A percentile compares a stretch with the other conserved stretches of the same genome.
Evolutionary conservation across 2,797 vertebrate genomes (phyloP).

Genomic region (Allobates femoralis): DNA sequence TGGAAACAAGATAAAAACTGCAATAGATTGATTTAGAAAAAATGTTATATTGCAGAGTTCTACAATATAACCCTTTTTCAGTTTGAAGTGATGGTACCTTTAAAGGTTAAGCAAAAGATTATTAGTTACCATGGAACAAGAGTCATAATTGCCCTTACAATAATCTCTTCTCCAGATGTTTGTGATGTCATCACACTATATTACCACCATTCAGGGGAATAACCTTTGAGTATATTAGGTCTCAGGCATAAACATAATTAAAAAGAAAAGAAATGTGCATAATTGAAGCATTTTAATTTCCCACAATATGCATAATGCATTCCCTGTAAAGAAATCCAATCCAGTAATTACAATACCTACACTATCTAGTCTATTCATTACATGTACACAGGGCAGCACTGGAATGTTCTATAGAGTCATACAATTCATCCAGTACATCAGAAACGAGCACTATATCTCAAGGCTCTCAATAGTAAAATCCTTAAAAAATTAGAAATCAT

Average conservation of each 20-base stretch:
- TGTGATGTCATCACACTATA: conserved; percentile 43
- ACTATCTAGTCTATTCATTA: neutral
- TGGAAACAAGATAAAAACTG: too few species aligned
- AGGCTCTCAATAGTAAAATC: neutral
- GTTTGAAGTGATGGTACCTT: neutral
- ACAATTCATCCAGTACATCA: neutral
- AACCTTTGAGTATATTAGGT: neutral
- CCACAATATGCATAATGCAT: conserved; percentile 1
- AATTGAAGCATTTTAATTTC: conserved; percentile 40
- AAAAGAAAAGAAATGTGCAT: conserved; percentile 29
- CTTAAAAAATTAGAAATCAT: too few species aligned
- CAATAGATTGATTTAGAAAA: too few species aligned
- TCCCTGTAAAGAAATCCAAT: neutral
- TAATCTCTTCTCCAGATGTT: conserved; percentile 36
- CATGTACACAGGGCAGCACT: neutral
- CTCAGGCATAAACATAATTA: conserved; percentile 20
- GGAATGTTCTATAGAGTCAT: neutral
- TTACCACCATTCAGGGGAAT: neutral
- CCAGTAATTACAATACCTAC: neutral
- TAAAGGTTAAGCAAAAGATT: neutral
- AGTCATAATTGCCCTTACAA: neutral
- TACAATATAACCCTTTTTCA: too few species aligned
- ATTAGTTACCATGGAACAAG: conserved; percentile 1
- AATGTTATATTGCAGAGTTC: too few species aligned
- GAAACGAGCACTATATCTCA: neutral